Percentiles rank a stretch among this genome's conserved stretches.
phyloP scores from a whole-genome alignment of 1,140 invertebrate genomes.

The Physella acuta region DNA sequence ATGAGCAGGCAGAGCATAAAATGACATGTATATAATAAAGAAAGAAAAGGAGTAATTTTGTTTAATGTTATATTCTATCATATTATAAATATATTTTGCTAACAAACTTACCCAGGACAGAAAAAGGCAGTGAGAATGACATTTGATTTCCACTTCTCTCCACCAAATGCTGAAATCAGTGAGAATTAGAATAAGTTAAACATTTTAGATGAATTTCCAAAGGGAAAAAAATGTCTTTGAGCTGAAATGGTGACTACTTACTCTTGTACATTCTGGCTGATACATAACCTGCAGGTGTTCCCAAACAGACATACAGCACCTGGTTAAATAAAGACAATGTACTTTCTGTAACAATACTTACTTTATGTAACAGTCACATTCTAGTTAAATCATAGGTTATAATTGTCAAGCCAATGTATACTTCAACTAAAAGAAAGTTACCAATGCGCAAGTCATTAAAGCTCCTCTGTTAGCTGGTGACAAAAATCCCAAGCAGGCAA shows the following conservation, averaged over 20 bases:
- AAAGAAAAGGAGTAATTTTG: too few relatives aligned
- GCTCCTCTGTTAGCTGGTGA: conserved; percentile 97
- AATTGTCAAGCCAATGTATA: too few relatives aligned
- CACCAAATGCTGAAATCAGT: conserved; percentile 79
- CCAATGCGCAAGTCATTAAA: conserved; percentile 83
- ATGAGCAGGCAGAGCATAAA: too few relatives aligned
- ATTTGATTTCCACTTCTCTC: conserved; percentile 98
- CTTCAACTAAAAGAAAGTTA: neutral
- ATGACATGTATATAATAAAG: too few relatives aligned
- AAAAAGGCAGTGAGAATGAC: conserved; percentile 93
- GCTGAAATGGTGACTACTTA: too few relatives aligned
- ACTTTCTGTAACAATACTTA: too few relatives aligned
- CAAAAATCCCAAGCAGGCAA: conserved; percentile 96
- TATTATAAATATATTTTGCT: too few relatives aligned
- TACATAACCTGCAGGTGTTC: conserved; percentile 92
- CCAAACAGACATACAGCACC: conserved; percentile 86
- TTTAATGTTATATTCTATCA: too few relatives aligned
- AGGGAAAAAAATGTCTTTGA: too few relatives aligned
- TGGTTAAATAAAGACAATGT: conserved; percentile 33
- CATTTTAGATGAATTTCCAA: neutral
- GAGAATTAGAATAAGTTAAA: conserved; percentile 20
- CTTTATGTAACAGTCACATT: too few relatives aligned
- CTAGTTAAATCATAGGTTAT: too few relatives aligned
- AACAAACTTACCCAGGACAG: conserved; percentile 85
- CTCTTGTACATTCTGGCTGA: conserved; percentile 97